Percentiles rank a stretch among this genome's conserved stretches.
Conservation (phyloP, 2,113 vertebrate genomes). For the Numida meleagris region DNA sequence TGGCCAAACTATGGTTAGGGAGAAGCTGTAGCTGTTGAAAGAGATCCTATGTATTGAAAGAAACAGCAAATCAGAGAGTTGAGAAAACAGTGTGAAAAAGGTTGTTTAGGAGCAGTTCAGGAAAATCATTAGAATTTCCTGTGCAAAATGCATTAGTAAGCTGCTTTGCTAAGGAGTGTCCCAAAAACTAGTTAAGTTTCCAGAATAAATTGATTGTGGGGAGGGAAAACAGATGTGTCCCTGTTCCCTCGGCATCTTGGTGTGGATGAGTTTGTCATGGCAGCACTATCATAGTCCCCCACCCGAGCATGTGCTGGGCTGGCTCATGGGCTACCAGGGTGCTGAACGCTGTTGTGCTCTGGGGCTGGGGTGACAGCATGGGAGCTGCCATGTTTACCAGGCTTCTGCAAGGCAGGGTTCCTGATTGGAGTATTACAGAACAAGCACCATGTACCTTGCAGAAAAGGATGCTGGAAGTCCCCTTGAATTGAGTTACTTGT, state of each 20-base stretch:
- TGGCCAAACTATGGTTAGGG: background rate
- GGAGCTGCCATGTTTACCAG: background rate
- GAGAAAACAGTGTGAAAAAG: background rate
- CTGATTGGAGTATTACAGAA: background rate
- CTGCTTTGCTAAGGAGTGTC: background rate
- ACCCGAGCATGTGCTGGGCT: background rate
- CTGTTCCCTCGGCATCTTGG: background rate
- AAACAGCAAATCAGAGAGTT: background rate
- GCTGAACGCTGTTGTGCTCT: background rate
- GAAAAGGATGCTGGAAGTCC: background rate
- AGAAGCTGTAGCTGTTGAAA: background rate
- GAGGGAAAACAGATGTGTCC: background rate
- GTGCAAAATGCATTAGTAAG: rapidly evolving
- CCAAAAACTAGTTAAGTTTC: background rate
- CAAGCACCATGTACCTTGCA: background rate
- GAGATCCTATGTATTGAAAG: background rate
- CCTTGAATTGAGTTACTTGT: background rate
- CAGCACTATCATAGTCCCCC: background rate
- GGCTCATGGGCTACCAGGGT: background rate
- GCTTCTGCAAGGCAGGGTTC: background rate
- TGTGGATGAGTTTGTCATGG: background rate
- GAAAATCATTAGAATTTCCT: background rate
- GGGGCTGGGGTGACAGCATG: background rate
- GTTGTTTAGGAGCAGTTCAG: background rate
- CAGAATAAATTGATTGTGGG: background rate